Conservation (phyloP, 2,113 vertebrate species). For the Engraulis encrasicolus region DNA sequence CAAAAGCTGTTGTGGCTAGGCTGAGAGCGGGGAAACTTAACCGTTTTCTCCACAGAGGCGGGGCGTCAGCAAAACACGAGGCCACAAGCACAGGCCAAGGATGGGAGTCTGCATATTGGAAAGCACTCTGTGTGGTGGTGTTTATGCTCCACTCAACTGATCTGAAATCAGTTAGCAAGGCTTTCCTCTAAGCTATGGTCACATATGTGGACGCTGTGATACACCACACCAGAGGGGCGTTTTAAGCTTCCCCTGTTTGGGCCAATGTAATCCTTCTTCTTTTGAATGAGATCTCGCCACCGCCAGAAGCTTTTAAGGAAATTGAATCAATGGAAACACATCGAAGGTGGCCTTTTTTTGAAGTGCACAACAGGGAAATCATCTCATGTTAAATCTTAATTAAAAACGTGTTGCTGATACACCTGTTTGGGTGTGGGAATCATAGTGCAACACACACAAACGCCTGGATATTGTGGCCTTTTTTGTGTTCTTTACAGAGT, state of each 20-base stretch:
- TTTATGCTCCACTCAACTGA: slow-evolving; percentile 11
- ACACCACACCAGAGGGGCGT: slow-evolving; percentile 31
- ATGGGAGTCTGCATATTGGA: too few relatives aligned
- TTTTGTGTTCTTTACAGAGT: not conserved
- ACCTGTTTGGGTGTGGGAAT: slow-evolving; percentile 52
- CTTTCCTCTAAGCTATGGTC: not conserved
- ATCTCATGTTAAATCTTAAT: not conserved
- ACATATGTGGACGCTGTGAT: not conserved
- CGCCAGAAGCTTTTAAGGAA: slow-evolving; percentile 38
- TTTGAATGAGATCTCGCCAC: slow-evolving; percentile 22
- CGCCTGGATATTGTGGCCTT: not conserved
- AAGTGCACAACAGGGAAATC: slow-evolving; percentile 18
- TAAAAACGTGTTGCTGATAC: slow-evolving; percentile 26
- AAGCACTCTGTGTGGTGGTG: slow-evolving; percentile 5
- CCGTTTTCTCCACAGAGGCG: too few relatives aligned
- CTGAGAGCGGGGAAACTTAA: too few relatives aligned
- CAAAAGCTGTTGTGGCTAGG: too few relatives aligned
- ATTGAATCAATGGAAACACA: slow-evolving; percentile 42
- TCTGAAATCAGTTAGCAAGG: not conserved
- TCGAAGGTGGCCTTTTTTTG: slow-evolving; percentile 35
- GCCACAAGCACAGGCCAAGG: too few relatives aligned
- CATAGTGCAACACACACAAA: not conserved
- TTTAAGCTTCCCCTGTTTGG: not conserved
- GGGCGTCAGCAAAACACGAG: too few relatives aligned
- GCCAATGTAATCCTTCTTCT: not conserved